phyloP scores from a whole-genome alignment of 2,888 invertebrate species.

The Metopia argyrocephala region DNA sequence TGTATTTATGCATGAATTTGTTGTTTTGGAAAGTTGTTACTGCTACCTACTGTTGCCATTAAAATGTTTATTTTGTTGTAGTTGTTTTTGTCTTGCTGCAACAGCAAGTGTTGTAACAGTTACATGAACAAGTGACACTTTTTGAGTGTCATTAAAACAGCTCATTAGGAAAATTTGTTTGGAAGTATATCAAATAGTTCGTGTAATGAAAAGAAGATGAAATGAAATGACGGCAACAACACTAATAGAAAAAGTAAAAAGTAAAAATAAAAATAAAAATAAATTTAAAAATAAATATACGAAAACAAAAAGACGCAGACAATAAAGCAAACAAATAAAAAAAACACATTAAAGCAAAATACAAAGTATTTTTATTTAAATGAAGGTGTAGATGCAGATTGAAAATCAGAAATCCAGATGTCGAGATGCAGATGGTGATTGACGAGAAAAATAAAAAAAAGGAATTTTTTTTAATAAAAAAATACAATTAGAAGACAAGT shows the following conservation, averaged over 20 bases:
- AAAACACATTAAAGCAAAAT: background rate
- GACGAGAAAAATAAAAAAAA: background rate
- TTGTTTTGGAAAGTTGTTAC: background rate
- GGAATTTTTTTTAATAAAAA: conserved; percentile 1
- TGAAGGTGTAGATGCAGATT: conserved; percentile 3
- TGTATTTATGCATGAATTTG: no score
- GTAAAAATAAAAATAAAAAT: background rate
- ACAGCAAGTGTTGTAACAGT: conserved; percentile 50
- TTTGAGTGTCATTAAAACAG: conserved; percentile 63
- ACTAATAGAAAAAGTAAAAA: conserved; percentile 30
- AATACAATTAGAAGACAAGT: conserved; percentile 29
- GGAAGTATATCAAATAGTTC: conserved; percentile 63
- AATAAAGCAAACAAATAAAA: background rate
- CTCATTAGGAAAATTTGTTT: conserved; percentile 64
- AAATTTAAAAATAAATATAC: no score
- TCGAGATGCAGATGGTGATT: background rate
- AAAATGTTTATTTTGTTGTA: conserved; percentile 12
- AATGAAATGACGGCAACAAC: no score
- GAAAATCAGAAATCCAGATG: background rate
- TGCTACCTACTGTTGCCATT: background rate
- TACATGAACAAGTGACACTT: conserved; percentile 59
- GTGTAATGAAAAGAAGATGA: no score
- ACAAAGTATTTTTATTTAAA: conserved; percentile 29
- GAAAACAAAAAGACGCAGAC: background rate
- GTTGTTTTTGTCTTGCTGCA: conserved; percentile 29